Conservation (phyloP, 1,140 invertebrate species). For the Pantala flavescens region DNA sequence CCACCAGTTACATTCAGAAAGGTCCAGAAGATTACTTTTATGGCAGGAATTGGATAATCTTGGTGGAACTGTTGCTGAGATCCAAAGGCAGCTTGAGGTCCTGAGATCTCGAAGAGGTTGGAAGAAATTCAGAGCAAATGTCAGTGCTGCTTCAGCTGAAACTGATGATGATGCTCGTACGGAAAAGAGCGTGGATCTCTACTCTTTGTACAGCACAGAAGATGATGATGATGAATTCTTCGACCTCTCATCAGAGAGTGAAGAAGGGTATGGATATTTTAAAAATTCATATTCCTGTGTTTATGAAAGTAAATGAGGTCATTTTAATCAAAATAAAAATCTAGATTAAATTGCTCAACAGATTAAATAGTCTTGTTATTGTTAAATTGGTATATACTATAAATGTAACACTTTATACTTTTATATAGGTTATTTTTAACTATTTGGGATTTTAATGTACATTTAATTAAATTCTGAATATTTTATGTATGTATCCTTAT, state of each 20-base stretch:
- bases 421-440: too few relatives aligned
- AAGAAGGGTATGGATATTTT: slow-evolving; percentile 30
- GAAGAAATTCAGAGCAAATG: slow-evolving; percentile 31
- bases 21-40: slow-evolving; percentile 37
- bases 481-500: too few relatives aligned
- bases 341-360: too few relatives aligned
- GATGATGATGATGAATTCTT: slow-evolving; percentile 37
- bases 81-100: slow-evolving; percentile 40
- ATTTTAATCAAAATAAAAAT: too few relatives aligned
- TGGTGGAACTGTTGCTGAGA: slow-evolving; percentile 38
- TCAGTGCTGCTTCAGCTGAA: slow-evolving; percentile 24
- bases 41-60: slow-evolving; percentile 41
- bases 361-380: too few relatives aligned
- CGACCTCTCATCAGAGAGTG: slow-evolving; percentile 34
- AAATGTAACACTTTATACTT: too few relatives aligned
- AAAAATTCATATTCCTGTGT: not conserved
- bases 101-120: slow-evolving; percentile 35
- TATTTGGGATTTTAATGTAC: too few relatives aligned
- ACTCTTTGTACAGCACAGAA: slow-evolving; percentile 34
- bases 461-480: too few relatives aligned
- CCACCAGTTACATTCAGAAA: slow-evolving; percentile 47
- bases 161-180: slow-evolving; percentile 31
- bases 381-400: too few relatives aligned
- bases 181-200: slow-evolving; percentile 26
- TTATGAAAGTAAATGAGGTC: not conserved